phyloP scores from a whole-genome alignment of 2,113 vertebrate genomes.

The Bufo bufo region DNA sequence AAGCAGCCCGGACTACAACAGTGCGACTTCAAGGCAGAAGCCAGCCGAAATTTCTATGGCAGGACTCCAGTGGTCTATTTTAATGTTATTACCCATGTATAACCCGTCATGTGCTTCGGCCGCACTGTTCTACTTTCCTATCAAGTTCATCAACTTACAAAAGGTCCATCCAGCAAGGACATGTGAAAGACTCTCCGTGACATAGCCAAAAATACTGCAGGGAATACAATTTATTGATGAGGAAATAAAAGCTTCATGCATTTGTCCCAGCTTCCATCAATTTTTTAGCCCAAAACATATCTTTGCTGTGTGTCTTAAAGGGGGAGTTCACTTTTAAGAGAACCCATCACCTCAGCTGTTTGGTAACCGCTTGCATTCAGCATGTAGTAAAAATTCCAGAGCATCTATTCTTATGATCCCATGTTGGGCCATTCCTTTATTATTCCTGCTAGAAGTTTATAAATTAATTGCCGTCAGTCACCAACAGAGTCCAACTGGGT shows the following conservation, averaged over 20 bases:
- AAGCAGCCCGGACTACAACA: too few relatives aligned
- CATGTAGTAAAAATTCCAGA: too few relatives aligned
- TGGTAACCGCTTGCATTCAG: too few relatives aligned
- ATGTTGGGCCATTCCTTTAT: too few relatives aligned
- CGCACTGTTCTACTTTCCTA: slow-evolving; percentile 11
- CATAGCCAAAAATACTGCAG: background rate
- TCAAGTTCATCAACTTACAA: slow-evolving; percentile 16
- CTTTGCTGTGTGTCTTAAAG: background rate
- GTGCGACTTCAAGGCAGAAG: background rate
- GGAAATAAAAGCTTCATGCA: background rate
- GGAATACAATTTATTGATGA: background rate
- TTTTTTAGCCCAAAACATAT: background rate
- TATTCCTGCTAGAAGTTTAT: too few relatives aligned
- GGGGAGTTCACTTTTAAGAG: background rate
- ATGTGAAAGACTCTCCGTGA: background rate
- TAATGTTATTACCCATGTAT: background rate
- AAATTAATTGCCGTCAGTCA: too few relatives aligned
- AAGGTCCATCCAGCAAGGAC: background rate
- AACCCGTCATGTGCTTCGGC: slow-evolving; percentile 6
- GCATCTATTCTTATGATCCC: too few relatives aligned
- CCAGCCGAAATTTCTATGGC: background rate
- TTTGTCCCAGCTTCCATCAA: background rate
- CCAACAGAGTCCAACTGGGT: too few relatives aligned
- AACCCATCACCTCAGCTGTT: too few relatives aligned
- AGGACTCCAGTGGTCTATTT: slow-evolving; percentile 41